Evolutionary conservation across 1,140 invertebrate species (phyloP).

Genomic region (Ceratina japonica): DNA sequence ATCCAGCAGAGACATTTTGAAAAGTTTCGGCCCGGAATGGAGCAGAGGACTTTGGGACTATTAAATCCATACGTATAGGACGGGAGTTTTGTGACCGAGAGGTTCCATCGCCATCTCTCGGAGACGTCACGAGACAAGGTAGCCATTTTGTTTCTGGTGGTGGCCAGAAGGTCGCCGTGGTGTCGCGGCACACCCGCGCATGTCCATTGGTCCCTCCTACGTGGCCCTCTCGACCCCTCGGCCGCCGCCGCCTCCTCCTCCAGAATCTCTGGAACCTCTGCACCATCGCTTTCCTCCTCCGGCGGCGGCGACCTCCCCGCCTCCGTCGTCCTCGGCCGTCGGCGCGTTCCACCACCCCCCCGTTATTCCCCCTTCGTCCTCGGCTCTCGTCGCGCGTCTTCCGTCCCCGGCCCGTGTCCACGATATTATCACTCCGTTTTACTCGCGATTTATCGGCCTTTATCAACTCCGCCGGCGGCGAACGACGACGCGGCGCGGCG

Average conservation of each 20-base stretch:
- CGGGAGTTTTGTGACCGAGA: slow-evolving; percentile 12
- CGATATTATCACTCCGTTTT: slow-evolving; percentile 78
- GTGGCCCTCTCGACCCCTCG: slow-evolving; percentile 58
- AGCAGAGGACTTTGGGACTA: neutral
- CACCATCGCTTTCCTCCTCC: slow-evolving; percentile 15
- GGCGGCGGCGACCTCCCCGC: neutral
- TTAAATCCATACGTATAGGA: no score
- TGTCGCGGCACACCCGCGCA: slow-evolving; percentile 79
- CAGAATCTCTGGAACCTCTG: neutral
- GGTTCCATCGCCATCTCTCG: slow-evolving; percentile 75
- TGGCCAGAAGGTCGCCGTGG: slow-evolving; percentile 80
- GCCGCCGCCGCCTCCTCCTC: slow-evolving; percentile 43
- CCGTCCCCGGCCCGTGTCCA: slow-evolving; percentile 38
- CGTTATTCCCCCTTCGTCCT: neutral
- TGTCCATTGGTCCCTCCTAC: slow-evolving; percentile 79
- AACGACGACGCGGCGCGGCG: slow-evolving; percentile 61
- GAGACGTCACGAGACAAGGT: slow-evolving; percentile 62
- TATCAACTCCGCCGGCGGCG: slow-evolving; percentile 74
- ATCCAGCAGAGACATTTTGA: neutral
- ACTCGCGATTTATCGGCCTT: slow-evolving; percentile 78
- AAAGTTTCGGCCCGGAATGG: neutral
- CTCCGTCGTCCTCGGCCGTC: slow-evolving; percentile 24
- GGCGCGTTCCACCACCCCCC: slow-evolving; percentile 27
- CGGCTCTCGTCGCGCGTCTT: slow-evolving; percentile 1
- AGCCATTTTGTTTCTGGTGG: slow-evolving; percentile 80